phyloP scores from a whole-genome alignment of 2,797 vertebrate species.

The Xenops minutus region DNA sequence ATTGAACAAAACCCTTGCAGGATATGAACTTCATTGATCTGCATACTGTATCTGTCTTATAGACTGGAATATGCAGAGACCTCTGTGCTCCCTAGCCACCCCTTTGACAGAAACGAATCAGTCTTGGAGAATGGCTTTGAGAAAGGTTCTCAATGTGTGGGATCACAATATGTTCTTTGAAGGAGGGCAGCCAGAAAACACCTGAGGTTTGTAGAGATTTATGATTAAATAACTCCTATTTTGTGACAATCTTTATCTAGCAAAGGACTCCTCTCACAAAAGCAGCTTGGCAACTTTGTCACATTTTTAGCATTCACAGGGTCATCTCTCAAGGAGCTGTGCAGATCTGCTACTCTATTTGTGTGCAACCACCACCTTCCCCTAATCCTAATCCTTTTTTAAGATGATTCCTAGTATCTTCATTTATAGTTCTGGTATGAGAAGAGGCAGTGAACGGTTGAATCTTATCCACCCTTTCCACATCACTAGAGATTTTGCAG shows the following conservation, averaged over 20 bases:
- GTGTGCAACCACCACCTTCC: not conserved
- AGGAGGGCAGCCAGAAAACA: not conserved
- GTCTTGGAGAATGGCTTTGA: not conserved
- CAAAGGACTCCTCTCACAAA: not conserved
- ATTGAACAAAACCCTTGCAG: not conserved
- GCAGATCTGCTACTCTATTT: not conserved
- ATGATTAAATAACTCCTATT: not conserved
- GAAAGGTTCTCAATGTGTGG: not conserved
- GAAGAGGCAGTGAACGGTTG: not conserved
- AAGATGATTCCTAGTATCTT: not conserved
- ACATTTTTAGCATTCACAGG: not conserved
- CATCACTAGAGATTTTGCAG: not conserved
- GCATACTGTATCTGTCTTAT: not conserved
- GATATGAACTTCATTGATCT: not conserved
- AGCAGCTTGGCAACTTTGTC: not conserved
- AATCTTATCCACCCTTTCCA: not conserved
- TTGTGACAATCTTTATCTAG: not conserved
- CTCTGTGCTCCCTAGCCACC: not conserved
- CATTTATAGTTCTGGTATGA: not conserved
- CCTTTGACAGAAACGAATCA: not conserved
- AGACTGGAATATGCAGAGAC: not conserved
- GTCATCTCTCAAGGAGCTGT: not conserved
- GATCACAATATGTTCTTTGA: not conserved
- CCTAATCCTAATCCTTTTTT: not conserved
- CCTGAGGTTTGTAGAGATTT: not conserved